A percentile compares a stretch with the other conserved stretches of the same genome.
Evolutionary conservation across 2,888 invertebrate genomes (phyloP).

Genomic region (Eupithecia tripunctaria): DNA sequence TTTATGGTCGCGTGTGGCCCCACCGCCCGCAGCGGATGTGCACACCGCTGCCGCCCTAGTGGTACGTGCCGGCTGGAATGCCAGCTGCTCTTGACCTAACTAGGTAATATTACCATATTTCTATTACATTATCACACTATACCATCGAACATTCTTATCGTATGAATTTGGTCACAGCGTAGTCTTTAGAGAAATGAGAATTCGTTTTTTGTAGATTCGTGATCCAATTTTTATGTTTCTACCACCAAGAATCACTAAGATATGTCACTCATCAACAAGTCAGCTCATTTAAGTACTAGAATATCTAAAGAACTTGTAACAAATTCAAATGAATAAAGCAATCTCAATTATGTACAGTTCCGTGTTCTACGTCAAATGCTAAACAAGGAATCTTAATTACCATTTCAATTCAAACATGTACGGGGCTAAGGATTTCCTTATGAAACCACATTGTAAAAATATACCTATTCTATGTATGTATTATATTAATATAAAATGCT

Average conservation of each 20-base stretch:
- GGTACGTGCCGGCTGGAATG: constrained; percentile 81
- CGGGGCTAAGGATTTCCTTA: constrained; percentile 47
- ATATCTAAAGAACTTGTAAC: constrained; percentile 21
- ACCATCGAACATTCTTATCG: constrained; percentile 23
- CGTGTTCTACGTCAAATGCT: constrained; percentile 53
- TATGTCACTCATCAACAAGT: neutral
- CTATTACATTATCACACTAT: constrained; percentile 29
- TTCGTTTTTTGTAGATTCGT: neutral
- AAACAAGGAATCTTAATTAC: constrained; percentile 47
- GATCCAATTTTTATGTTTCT: neutral
- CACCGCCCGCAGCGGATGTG: constrained; percentile 79
- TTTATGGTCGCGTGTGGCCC: constrained; percentile 61
- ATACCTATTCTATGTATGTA: constrained; percentile 12
- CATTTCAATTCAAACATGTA: constrained; percentile 46
- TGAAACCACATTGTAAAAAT: constrained; percentile 28
- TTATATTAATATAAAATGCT: constrained; percentile 6
- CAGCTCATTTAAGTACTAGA: constrained; percentile 11
- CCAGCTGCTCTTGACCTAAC: constrained; percentile 84
- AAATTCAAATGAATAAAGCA: constrained; percentile 45
- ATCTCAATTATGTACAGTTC: constrained; percentile 49
- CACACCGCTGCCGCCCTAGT: constrained; percentile 79
- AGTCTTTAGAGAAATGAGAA: neutral
- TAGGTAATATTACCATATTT: constrained; percentile 66
- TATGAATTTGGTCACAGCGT: neutral
- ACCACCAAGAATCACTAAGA: neutral